These are phyloP conservation scores for Synanceia verrucosa DNA, from an alignment of 2,797 vertebrate genomes.

Conservation along the genomic window DNA sequence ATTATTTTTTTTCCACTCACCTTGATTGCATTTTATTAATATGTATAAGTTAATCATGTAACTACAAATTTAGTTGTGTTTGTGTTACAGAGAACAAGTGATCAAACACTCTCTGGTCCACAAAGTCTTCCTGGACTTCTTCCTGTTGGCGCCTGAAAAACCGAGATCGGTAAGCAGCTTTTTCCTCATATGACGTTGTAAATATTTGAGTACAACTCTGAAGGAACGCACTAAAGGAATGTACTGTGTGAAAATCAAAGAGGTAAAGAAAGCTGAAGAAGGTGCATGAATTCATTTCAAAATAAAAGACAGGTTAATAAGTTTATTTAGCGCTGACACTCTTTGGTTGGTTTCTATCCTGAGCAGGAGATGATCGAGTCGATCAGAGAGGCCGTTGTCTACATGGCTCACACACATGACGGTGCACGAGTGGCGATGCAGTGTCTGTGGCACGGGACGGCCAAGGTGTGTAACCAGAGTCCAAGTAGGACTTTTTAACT, in stretches of 20 bases:
- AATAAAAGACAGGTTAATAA: background rate
- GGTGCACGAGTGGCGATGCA: conserved; percentile 95
- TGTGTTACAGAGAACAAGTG: conserved; percentile 89
- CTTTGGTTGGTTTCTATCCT: background rate
- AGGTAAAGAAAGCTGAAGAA: background rate
- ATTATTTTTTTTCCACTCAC: no score
- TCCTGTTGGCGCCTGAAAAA: conserved; percentile 85
- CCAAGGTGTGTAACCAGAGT: conserved; percentile 91
- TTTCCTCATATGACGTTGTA: background rate
- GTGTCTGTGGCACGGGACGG: conserved; percentile 94
- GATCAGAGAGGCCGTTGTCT: conserved; percentile 92
- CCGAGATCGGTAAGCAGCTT: conserved; percentile 86
- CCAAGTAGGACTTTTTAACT: no score
- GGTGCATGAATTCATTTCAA: background rate
- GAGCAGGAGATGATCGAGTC: conserved; percentile 95
- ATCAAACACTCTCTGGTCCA: conserved; percentile 97
- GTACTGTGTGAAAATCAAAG: background rate
- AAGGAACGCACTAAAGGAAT: background rate
- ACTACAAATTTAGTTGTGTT: background rate
- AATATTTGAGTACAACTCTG: background rate
- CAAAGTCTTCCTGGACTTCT: conserved; percentile 97
- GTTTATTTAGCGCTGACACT: background rate
- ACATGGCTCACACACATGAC: conserved; percentile 95
- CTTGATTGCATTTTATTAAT: background rate
- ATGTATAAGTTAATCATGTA: background rate